Percentiles rank a stretch among this genome's conserved stretches.
phyloP scores from a whole-genome alignment of 2,888 invertebrate genomes.

The Eupithecia subumbrata region DNA sequence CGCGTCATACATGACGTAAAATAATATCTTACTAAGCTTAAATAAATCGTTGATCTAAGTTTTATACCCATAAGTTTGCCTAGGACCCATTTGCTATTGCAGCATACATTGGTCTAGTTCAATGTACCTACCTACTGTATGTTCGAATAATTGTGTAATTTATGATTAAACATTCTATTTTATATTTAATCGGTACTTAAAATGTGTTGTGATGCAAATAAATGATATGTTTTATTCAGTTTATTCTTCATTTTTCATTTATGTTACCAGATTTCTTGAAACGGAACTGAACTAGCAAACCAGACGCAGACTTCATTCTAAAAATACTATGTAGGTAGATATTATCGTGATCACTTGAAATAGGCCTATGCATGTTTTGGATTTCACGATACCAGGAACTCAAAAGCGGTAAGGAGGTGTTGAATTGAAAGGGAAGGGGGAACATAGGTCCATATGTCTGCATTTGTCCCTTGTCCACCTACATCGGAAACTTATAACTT shows the following conservation, averaged over 20 bases:
- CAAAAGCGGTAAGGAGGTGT: constrained; percentile 14
- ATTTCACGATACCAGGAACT: constrained; percentile 25
- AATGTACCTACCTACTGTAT: background rate
- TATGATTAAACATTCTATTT: background rate
- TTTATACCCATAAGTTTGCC: background rate
- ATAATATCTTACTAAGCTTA: background rate
- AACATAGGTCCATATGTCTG: constrained; percentile 10
- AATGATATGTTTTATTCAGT: background rate
- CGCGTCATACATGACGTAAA: constrained; percentile 15
- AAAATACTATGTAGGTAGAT: background rate
- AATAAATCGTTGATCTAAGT: constrained; percentile 2
- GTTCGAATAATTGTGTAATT: background rate
- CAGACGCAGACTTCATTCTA: background rate
- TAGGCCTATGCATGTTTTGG: constrained; percentile 21
- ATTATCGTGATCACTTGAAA: background rate
- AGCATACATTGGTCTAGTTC: background rate
- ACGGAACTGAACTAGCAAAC: background rate
- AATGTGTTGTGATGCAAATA: background rate
- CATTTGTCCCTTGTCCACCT: constrained; percentile 29
- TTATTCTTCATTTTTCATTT: background rate
- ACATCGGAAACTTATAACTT: constrained; percentile 18
- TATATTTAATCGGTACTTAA: background rate
- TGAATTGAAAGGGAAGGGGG: constrained; percentile 11
- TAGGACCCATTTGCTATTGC: background rate
- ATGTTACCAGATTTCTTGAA: background rate